phyloP scores from a whole-genome alignment of 2,888 invertebrate species.

The Athrips mouffetella region DNA sequence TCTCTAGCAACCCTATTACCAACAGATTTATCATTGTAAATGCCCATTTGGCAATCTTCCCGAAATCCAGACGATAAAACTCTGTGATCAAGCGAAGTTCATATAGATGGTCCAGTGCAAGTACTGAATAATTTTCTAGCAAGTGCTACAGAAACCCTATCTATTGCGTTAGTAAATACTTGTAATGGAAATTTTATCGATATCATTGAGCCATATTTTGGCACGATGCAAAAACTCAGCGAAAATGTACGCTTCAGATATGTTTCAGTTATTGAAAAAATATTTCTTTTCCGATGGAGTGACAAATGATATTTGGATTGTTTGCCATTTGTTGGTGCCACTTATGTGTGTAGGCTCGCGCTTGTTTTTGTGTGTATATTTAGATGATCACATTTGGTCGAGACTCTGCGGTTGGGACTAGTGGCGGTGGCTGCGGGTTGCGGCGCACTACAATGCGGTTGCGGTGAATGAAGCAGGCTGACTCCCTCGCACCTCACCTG shows the following conservation, averaged over 20 bases:
- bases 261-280: neutral
- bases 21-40: slow-evolving; percentile 1
- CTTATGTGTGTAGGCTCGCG: neutral
- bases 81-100: slow-evolving; percentile 1
- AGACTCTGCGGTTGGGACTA: neutral
- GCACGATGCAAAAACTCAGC: neutral
- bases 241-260: neutral
- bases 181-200: neutral
- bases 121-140: neutral
- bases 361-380: neutral
- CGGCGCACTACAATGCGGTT: slow-evolving; percentile 31
- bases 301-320: slow-evolving; percentile 4
- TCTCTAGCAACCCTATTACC: neutral
- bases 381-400: neutral
- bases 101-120: neutral
- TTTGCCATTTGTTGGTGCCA: slow-evolving; percentile 8
- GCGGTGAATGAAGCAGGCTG: slow-evolving; percentile 38
- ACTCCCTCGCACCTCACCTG: slow-evolving; percentile 78
- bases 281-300: neutral
- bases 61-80: slow-evolving; percentile 7
- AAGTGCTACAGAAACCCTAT: neutral
- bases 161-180: neutral
- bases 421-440: neutral
- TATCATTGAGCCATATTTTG: neutral
- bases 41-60: slow-evolving; percentile 14